These are phyloP conservation scores for Podarcis raffonei DNA, from an alignment of 2,113 vertebrate genomes.

Conservation along the genomic window DNA sequence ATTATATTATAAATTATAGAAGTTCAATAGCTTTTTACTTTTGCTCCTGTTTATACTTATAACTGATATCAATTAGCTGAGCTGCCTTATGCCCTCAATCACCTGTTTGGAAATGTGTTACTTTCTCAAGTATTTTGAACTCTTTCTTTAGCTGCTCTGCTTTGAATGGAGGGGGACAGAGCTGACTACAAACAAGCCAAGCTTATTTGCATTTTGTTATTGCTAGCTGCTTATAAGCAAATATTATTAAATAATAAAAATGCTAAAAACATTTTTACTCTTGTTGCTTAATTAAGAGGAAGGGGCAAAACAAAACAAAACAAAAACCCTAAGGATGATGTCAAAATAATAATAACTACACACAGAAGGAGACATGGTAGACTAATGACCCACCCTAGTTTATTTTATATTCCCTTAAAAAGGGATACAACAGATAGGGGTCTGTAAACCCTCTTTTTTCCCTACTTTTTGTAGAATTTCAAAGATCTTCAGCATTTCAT, in stretches of 20 bases:
- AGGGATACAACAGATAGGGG: not conserved
- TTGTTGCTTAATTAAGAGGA: not conserved
- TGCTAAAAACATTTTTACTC: not conserved
- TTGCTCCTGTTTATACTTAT: not conserved
- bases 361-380: not conserved
- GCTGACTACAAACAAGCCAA: not conserved
- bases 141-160: not conserved
- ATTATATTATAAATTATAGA: slow-evolving; percentile 8
- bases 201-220: slow-evolving; percentile 7
- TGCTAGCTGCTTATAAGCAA: not conserved
- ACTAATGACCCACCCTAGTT: not conserved
- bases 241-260: slow-evolving; percentile 24
- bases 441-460: not conserved
- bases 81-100: not conserved
- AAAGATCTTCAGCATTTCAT: not conserved
- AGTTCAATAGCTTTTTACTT: not conserved
- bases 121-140: not conserved
- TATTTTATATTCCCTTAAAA: not conserved
- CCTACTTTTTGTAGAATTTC: not conserved
- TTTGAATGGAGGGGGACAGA: not conserved
- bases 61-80: not conserved
- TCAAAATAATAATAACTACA: not conserved
- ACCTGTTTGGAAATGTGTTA: not conserved
- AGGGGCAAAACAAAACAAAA: not conserved
- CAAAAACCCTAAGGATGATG: not conserved